phyloP scores from a whole-genome alignment of 2,888 invertebrate genomes.

The Ochlodes sylvanus region DNA sequence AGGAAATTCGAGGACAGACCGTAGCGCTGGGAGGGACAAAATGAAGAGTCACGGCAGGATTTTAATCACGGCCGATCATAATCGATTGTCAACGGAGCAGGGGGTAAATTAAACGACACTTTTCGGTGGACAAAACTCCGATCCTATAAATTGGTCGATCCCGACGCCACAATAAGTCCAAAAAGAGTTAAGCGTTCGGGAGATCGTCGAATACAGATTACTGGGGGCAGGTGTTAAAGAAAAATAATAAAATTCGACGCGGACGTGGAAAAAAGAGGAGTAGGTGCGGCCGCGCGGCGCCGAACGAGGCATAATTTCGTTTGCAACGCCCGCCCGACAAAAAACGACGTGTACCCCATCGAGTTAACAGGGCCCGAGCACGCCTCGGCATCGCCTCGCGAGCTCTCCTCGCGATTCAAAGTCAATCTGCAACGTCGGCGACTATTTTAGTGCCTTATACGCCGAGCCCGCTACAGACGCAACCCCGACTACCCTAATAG shows the following conservation, averaged over 20 bases:
- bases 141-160: conserved; percentile 73
- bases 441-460: conserved; percentile 67
- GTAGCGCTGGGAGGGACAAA: conserved; percentile 17
- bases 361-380: conserved; percentile 61
- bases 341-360: conserved; percentile 69
- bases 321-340: conserved; percentile 70
- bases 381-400: conserved; percentile 48
- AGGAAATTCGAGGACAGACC: conserved; percentile 6
- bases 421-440: conserved; percentile 61
- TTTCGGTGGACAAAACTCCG: conserved; percentile 72
- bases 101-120: conserved; percentile 81
- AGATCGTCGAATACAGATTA: conserved; percentile 84
- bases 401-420: conserved; percentile 60
- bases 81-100: conserved; percentile 76
- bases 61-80: conserved; percentile 70
- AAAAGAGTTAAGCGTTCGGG: conserved; percentile 84
- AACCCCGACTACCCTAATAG: conserved; percentile 53
- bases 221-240: conserved; percentile 84
- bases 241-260: conserved; percentile 82
- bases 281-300: conserved; percentile 78
- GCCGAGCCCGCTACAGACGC: conserved; percentile 42
- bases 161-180: conserved; percentile 71
- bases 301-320: conserved; percentile 76
- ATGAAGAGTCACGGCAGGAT: conserved; percentile 39
- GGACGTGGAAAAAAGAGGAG: conserved; percentile 76